Conservation (phyloP, 2,888 invertebrate species). For the Rotaria sp. region DNA sequence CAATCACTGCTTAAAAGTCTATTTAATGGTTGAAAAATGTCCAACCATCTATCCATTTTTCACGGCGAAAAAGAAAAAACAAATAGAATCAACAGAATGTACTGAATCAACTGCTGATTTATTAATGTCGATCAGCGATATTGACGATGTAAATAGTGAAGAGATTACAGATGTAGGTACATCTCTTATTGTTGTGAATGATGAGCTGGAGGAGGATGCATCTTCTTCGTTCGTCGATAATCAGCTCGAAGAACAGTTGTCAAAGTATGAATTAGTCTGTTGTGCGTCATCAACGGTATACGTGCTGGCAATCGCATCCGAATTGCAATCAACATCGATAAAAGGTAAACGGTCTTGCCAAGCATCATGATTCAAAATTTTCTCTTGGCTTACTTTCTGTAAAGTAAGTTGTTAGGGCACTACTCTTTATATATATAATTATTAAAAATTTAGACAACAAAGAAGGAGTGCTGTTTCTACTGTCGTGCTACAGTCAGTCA, state of each 20-base stretch:
- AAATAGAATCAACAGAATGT: background rate
- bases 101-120: background rate
- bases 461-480: background rate
- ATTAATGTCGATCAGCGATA: background rate
- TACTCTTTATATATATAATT: background rate
- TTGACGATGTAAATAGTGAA: background rate
- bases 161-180: too few relatives aligned
- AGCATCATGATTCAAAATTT: background rate
- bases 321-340: background rate
- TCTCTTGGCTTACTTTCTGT: background rate
- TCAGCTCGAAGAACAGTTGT: background rate
- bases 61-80: background rate
- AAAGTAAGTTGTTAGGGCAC: background rate
- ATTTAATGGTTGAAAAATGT: background rate
- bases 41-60: background rate
- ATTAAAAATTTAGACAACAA: background rate
- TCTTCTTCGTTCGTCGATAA: background rate
- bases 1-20: too few relatives aligned
- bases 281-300: background rate
- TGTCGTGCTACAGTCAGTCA: background rate
- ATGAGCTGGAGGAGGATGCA: background rate
- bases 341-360: background rate
- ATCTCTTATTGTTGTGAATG: background rate
- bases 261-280: background rate
- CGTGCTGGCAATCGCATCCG: background rate